phyloP scores from a whole-genome alignment of 2,113 vertebrate genomes.

The Caretta caretta region DNA sequence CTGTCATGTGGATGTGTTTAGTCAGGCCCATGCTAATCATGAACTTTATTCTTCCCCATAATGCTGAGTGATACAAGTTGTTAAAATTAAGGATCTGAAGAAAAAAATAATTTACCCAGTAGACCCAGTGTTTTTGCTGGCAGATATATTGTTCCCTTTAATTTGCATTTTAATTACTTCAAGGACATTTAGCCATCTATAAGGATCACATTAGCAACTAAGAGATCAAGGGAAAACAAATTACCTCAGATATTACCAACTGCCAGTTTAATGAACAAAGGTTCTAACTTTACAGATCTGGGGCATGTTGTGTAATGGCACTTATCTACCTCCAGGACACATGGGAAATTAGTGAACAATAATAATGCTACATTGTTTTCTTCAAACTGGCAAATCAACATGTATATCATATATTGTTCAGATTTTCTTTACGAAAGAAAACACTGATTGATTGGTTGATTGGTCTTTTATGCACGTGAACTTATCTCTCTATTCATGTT shows the following conservation, averaged over 20 bases:
- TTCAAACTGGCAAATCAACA: neutral
- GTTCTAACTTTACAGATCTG: neutral
- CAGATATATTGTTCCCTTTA: constrained; percentile 13
- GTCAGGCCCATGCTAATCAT: rapidly evolving
- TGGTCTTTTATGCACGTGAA: neutral
- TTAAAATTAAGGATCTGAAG: neutral
- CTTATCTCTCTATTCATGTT: neutral
- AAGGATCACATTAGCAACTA: constrained; percentile 1
- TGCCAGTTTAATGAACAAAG: neutral
- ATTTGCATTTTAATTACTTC: constrained; percentile 57
- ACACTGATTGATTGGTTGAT: neutral
- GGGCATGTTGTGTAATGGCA: neutral
- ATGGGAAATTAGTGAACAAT: neutral
- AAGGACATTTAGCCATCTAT: constrained; percentile 35
- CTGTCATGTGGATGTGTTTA: neutral
- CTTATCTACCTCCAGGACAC: neutral
- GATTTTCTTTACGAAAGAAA: neutral
- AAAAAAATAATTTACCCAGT: neutral
- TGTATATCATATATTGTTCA: neutral
- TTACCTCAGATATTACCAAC: neutral
- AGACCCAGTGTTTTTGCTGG: neutral
- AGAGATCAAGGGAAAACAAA: constrained; percentile 27
- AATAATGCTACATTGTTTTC: neutral
- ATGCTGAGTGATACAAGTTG: neutral
- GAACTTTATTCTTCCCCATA: neutral